Percentiles rank a stretch among this genome's conserved stretches.
These are phyloP conservation scores for Arizona elegans DNA, from an alignment of 2,113 vertebrate genomes.

Conservation along the genomic window DNA sequence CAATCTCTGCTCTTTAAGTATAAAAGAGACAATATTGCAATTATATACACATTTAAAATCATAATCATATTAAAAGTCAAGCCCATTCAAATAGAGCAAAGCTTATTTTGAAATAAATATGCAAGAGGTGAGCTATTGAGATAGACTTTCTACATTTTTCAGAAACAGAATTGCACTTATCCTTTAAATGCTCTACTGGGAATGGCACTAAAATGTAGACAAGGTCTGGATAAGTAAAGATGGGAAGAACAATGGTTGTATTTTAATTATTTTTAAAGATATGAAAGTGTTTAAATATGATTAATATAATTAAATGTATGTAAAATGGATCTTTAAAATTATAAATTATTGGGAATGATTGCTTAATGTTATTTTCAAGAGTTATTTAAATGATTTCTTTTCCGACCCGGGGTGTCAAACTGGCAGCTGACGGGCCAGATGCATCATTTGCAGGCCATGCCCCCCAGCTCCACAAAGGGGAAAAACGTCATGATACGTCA, in stretches of 20 bases:
- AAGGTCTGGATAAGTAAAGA: not conserved
- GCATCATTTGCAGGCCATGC: too few relatives aligned
- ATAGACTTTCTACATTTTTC: not conserved
- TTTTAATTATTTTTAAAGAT: not conserved
- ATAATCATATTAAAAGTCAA: not conserved
- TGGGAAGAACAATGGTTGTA: not conserved
- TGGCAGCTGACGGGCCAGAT: accelerated
- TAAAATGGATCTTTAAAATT: not conserved
- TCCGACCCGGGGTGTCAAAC: too few relatives aligned
- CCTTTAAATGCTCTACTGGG: not conserved
- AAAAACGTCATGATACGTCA: too few relatives aligned
- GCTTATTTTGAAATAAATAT: not conserved
- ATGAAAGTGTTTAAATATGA: not conserved
- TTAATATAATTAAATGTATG: not conserved
- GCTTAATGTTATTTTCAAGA: not conserved
- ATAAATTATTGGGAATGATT: not conserved
- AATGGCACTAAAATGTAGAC: not conserved
- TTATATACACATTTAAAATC: not conserved
- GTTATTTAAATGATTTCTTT: not conserved
- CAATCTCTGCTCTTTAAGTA: not conserved
- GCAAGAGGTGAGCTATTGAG: not conserved
- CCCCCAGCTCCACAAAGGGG: too few relatives aligned
- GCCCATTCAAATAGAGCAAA: not conserved
- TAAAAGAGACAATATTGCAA: not conserved
- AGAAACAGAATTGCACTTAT: not conserved